These are phyloP conservation scores for Microctonus hyperodae DNA, from an alignment of 2,888 invertebrate species.

Conservation along the genomic window DNA sequence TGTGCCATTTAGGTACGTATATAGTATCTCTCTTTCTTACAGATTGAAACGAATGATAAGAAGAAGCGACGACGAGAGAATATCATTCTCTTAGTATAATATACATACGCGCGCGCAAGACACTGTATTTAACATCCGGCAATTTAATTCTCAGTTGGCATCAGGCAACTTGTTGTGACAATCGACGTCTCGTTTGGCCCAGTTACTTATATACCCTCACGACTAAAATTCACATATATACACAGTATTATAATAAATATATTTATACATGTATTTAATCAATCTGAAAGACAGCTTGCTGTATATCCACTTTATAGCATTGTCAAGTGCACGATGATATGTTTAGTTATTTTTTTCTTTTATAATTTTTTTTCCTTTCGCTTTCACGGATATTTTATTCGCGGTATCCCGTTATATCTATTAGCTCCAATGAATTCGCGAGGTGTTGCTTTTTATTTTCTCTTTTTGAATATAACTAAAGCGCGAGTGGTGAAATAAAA, in stretches of 20 bases:
- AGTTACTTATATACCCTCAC: slow-evolving; percentile 45
- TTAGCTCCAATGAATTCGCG: too few relatives aligned
- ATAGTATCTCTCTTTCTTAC: neutral
- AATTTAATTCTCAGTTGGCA: slow-evolving; percentile 23
- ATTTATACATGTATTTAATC: neutral
- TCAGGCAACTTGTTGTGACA: slow-evolving; percentile 45
- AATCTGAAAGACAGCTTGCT: neutral
- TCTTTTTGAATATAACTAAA: too few relatives aligned
- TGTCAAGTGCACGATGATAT: neutral
- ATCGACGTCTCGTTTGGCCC: slow-evolving; percentile 53
- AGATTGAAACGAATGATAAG: neutral
- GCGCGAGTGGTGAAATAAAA: neutral
- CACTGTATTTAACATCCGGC: slow-evolving; percentile 19
- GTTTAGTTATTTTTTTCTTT: neutral
- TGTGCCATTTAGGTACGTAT: neutral
- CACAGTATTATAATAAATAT: neutral
- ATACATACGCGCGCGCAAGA: neutral
- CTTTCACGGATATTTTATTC: too few relatives aligned
- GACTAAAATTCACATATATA: slow-evolving; percentile 43
- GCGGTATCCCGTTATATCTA: too few relatives aligned
- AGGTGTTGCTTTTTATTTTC: too few relatives aligned
- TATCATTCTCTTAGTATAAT: slow-evolving; percentile 10
- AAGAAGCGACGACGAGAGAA: slow-evolving; percentile 11
- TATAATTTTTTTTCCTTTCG: too few relatives aligned
- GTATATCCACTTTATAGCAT: neutral